phyloP scores from a whole-genome alignment of 1,140 invertebrate genomes.

The Drosophila guanche region DNA sequence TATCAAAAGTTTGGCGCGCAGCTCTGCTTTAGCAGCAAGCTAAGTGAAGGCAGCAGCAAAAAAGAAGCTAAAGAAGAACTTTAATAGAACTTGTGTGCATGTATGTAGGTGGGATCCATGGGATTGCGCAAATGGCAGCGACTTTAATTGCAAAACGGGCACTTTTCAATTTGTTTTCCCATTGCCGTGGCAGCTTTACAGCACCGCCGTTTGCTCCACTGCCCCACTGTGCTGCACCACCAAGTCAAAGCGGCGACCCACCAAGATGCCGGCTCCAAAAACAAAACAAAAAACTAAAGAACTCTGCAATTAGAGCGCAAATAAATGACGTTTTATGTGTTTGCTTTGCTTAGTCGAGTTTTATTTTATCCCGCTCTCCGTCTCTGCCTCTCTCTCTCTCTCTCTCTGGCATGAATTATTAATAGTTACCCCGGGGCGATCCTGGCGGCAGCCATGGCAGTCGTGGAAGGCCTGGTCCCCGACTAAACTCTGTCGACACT shows the following conservation, averaged over 20 bases:
- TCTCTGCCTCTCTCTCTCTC: slow-evolving; percentile 24
- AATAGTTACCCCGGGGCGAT: slow-evolving; percentile 10
- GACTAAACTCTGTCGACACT: not conserved
- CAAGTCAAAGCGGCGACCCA: not conserved
- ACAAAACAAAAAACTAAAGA: slow-evolving; percentile 33
- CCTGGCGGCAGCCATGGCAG: slow-evolving; percentile 7
- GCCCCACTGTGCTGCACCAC: slow-evolving; percentile 13
- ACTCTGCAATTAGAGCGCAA: slow-evolving; percentile 54
- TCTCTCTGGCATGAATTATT: slow-evolving; percentile 40
- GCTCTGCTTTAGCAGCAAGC: slow-evolving; percentile 45
- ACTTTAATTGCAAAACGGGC: slow-evolving; percentile 70
- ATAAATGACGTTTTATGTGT: slow-evolving; percentile 35
- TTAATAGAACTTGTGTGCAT: slow-evolving; percentile 14
- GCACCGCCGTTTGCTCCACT: slow-evolving; percentile 8
- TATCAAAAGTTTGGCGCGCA: slow-evolving; percentile 66
- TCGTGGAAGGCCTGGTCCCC: not conserved
- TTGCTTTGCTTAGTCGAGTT: slow-evolving; percentile 1
- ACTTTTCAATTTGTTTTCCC: slow-evolving; percentile 63
- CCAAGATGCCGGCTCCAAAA: slow-evolving; percentile 7
- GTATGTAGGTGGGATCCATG: slow-evolving; percentile 9
- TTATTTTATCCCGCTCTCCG: slow-evolving; percentile 12
- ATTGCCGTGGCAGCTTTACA: not conserved
- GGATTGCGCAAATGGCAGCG: slow-evolving; percentile 47
- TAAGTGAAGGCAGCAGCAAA: slow-evolving; percentile 45
- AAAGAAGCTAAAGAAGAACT: slow-evolving; percentile 39